Percentiles rank a stretch among this genome's conserved stretches.
These are phyloP conservation scores for Patagioenas fasciata DNA, from an alignment of 2,113 vertebrate genomes.

Conservation along the genomic window DNA sequence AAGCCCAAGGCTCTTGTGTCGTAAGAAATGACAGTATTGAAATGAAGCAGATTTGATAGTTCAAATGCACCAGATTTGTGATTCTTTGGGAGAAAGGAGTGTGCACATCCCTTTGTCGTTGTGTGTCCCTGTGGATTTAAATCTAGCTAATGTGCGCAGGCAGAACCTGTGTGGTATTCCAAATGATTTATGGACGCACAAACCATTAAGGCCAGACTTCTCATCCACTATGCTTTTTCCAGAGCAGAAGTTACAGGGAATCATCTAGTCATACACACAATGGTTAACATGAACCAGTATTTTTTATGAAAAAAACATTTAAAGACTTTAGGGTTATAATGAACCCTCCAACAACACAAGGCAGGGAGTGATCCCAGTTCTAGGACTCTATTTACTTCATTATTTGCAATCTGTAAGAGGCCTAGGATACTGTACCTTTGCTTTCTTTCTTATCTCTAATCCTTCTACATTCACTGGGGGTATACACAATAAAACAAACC, in stretches of 20 bases:
- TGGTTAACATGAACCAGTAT: not conserved
- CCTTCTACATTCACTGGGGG: not conserved
- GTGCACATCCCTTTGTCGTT: accelerated
- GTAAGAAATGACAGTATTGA: not conserved
- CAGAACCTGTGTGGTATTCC: not conserved
- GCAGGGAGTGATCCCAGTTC: not conserved
- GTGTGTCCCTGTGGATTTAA: not conserved
- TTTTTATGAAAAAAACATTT: not conserved
- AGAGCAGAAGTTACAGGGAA: not conserved
- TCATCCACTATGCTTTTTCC: not conserved
- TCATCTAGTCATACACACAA: not conserved
- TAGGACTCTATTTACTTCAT: not conserved
- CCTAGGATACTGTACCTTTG: not conserved
- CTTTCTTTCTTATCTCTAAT: not conserved
- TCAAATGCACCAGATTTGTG: not conserved
- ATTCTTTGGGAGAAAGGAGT: not conserved
- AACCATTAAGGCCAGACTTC: not conserved
- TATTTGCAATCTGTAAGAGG: not conserved
- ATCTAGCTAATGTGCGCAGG: not conserved
- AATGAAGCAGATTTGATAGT: not conserved
- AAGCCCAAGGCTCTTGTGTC: constrained; percentile 13
- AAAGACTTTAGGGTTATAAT: not conserved
- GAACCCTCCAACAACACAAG: not conserved
- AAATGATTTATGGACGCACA: not conserved
- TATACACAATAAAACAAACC: not conserved